A percentile compares a stretch with the other conserved stretches of the same genome.
phyloP scores from a whole-genome alignment of 2,113 vertebrate species.

The Limanda limanda region DNA sequence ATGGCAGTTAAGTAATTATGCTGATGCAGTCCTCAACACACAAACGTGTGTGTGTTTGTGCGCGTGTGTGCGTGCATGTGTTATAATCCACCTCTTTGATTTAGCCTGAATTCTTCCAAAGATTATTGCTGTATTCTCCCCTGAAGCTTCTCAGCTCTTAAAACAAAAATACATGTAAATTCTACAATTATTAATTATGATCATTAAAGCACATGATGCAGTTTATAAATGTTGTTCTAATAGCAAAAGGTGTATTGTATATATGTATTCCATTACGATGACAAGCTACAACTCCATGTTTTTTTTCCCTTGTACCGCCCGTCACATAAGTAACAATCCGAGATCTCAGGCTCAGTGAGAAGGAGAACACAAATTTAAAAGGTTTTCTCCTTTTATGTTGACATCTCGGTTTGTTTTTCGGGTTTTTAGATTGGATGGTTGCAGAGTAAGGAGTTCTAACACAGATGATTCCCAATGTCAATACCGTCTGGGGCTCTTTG shows the following conservation, averaged over 20 bases:
- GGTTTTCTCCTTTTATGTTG: neutral
- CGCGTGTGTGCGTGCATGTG: no score
- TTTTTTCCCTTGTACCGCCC: neutral
- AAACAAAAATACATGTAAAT: neutral
- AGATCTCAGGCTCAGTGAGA: neutral
- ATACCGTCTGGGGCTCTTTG: neutral
- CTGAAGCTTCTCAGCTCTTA: no score
- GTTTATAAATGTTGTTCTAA: neutral
- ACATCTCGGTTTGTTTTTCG: neutral
- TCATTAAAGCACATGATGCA: neutral
- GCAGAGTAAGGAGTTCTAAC: neutral
- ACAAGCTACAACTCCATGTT: neutral
- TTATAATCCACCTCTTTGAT: no score
- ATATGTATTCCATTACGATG: neutral
- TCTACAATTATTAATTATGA: constrained; percentile 27
- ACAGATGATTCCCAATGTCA: neutral
- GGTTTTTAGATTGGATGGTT: neutral
- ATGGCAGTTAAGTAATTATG: neutral
- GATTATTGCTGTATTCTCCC: no score
- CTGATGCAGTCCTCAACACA: neutral
- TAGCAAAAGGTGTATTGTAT: neutral
- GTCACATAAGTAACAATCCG: neutral
- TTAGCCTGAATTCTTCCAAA: no score
- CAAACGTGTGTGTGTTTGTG: no score
- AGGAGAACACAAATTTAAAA: neutral